Base-by-base conservation (phyloP, 2,113 vertebrate genomes). In the Coryphaenoides rupestris region DNA sequence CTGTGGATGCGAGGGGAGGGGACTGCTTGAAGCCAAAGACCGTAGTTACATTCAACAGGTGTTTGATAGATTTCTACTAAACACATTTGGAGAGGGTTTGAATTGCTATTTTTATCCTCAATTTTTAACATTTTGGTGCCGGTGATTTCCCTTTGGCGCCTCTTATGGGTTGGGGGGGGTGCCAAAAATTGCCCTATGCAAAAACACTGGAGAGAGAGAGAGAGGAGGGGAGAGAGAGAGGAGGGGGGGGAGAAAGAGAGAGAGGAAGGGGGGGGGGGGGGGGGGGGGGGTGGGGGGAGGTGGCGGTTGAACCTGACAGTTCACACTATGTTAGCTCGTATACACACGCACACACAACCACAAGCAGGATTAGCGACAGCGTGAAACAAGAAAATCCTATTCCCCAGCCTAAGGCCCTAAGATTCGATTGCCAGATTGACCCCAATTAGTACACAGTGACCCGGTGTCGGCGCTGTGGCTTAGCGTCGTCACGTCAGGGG, bases 361-460 rank as follows among this genome's bases (percentile, higher is more conserved):
- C 57, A 65, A 61, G 73, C 70, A 73, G 78, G 74, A 84, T 86
- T 79, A 85, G 62, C 10, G 1, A 59, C 54, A 57, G 50, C 16
- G 16, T 6, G 40, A 13, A 45, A 45, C 5, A 45, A 69, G 70
- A 74, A 77, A 60, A 77, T 63, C 75, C 72, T 61, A 70, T 70
- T 77, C 70, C 69, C 78, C 33, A 12, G 62, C 72, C 77, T 78
- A 78, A 82, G 75, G 10, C 0, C 68, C n/a, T n/a, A n/a, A n/a
- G 63, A 75, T 83, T 78, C 53, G 68, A 75, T 81, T 80, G 14
- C 61, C 68, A 59, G 63, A 57, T 76, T 75, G 80, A 84, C 84
- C 84, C 69, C 78, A 85, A 85, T 86, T 87, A 84, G 82, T 26
- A 33, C 52, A 58, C 70, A 72, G 5, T 76, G 75, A 85, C 74